phyloP scores from a whole-genome alignment of 1,140 invertebrate species.

The Papilio polyxenes region DNA sequence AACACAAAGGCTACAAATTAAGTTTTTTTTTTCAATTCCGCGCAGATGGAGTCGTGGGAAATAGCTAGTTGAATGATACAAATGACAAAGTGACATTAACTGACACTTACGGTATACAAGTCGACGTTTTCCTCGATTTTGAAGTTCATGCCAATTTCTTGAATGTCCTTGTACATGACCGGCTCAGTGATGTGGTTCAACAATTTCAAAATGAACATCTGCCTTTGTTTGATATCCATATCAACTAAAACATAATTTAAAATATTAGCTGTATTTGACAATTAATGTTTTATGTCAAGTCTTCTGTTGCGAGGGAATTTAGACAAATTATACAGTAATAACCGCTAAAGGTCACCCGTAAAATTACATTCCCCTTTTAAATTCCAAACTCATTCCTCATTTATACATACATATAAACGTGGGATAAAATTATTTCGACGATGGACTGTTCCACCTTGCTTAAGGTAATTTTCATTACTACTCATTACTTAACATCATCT shows the following conservation, averaged over 20 bases:
- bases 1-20: too few species aligned
- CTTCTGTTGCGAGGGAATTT: too few species aligned
- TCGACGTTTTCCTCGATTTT: constrained; percentile 80
- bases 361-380: background rate
- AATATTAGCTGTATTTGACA: background rate
- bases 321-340: background rate
- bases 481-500: too few species aligned
- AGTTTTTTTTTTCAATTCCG: too few species aligned
- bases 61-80: background rate
- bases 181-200: constrained; percentile 83
- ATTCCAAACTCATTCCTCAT: background rate
- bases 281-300: background rate
- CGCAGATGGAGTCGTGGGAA: too few species aligned
- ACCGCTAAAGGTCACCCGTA: background rate
- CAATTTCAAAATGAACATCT: constrained; percentile 83
- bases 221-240: constrained; percentile 72
- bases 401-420: background rate
- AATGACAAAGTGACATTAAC: background rate
- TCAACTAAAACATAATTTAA: constrained; percentile 75
- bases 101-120: constrained; percentile 63
- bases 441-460: too few species aligned
- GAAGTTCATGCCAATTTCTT: constrained; percentile 80
- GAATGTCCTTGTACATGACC: constrained; percentile 72
- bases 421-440: background rate
- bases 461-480: too few species aligned